Percentiles rank a stretch among this genome's conserved stretches.
Evolutionary conservation across 2,888 invertebrate species (phyloP).

Genomic region (Agrochola macilenta): DNA sequence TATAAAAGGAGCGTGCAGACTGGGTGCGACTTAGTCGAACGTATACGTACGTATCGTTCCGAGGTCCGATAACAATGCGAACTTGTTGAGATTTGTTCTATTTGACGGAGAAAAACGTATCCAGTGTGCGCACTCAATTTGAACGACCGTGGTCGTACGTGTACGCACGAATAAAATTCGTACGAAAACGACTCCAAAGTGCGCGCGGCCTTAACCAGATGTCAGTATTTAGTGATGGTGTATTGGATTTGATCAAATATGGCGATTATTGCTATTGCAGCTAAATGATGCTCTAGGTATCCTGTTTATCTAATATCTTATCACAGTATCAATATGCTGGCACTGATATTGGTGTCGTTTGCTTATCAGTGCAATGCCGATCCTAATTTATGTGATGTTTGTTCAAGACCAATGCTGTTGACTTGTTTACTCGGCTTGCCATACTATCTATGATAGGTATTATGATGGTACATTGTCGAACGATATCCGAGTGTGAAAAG

Average conservation of each 20-base stretch:
- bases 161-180: too few relatives aligned
- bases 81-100: too few relatives aligned
- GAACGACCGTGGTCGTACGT: too few relatives aligned
- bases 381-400: slow-evolving; percentile 55
- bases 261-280: background rate
- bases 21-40: too few relatives aligned
- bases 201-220: too few relatives aligned
- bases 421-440: slow-evolving; percentile 27
- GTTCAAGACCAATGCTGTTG: slow-evolving; percentile 13
- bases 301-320: slow-evolving; percentile 50
- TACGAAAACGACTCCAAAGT: too few relatives aligned
- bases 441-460: slow-evolving; percentile 21
- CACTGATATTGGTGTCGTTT: slow-evolving; percentile 51
- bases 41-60: too few relatives aligned
- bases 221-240: background rate
- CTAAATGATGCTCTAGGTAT: slow-evolving; percentile 18
- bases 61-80: too few relatives aligned
- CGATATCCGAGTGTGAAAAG: background rate
- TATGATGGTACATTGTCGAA: background rate
- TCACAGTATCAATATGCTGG: slow-evolving; percentile 56
- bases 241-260: background rate
- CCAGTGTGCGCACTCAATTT: too few relatives aligned
- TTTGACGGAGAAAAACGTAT: too few relatives aligned
- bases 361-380: slow-evolving; percentile 60
- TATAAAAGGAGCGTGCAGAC: too few relatives aligned